Evolutionary conservation across 2,113 vertebrate species (phyloP), one percentile per base, ranked within the genome.

Genomic region (Xerus inauris): DNA sequence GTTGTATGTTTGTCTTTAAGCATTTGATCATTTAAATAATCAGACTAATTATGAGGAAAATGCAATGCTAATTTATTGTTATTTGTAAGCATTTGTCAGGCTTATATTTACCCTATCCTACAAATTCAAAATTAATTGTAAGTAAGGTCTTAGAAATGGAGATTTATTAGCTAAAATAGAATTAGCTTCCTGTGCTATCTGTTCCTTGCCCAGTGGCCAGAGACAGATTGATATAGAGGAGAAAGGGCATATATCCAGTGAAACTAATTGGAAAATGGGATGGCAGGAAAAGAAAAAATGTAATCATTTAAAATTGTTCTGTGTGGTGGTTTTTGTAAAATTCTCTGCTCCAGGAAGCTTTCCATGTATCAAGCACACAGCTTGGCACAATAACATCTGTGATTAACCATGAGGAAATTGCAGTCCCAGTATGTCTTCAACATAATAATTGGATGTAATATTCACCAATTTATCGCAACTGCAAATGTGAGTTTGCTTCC

Each of bases 81-180:
- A 19, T 30, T 67, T 14, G 30, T 73, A 69, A 96, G 83, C 4
- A 38, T 76, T 94, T 96, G 62, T 97, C 79, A 79, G 0, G 88
- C 89, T 96, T 82, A 26, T 54, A 64, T 90, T 95, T 92, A 79
- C 9, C 89, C 65, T 93, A 6, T 69, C 80, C 9, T 49, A 73
- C 32, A 80, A 45, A 81, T 73, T 94, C 97, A 89, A 95, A 81
- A 85, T 24, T 47, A 80, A 94, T 67, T 94, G 16, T 65, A 86
- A 97, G 38, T 72, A 38, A 19, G 0, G 32, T 64, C 28, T 91
- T 64, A 65, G 67, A 96, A 98, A 93, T 75, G 84, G 59, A 8
- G 47, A 72, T 97, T 95, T 3, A 54, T 95, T 95, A 91, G 28
- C n/a, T 76, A 28, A 95, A 96, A 93, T 76, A 81, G 51, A 83